phyloP scores from a whole-genome alignment of 2,888 invertebrate genomes.

The Phalera bucephala region DNA sequence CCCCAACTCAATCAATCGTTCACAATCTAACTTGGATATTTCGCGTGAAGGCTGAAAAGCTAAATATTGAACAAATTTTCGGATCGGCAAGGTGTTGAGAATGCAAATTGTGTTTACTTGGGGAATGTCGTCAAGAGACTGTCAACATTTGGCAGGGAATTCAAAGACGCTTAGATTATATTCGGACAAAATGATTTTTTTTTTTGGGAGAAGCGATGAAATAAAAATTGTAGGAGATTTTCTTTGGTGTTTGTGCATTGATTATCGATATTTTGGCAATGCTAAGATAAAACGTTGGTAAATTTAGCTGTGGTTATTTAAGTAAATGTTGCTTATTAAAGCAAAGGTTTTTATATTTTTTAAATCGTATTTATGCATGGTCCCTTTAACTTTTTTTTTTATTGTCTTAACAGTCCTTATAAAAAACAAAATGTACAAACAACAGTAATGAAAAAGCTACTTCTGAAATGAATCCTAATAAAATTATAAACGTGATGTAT shows the following conservation, averaged over 20 bases:
- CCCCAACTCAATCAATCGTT: neutral
- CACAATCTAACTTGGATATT: slow-evolving; percentile 4
- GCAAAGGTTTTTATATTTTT: too few relatives aligned
- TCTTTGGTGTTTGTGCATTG: neutral
- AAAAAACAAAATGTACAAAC: too few relatives aligned
- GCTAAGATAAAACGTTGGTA: too few relatives aligned
- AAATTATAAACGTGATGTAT: too few relatives aligned
- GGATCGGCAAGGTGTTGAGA: slow-evolving; percentile 41
- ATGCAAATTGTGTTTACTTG: slow-evolving; percentile 54
- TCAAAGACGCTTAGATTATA: slow-evolving; percentile 21
- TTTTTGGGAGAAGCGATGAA: slow-evolving; percentile 2
- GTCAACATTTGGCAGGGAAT: slow-evolving; percentile 39
- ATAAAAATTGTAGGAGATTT: slow-evolving; percentile 5
- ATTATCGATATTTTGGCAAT: neutral
- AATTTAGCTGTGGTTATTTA: too few relatives aligned
- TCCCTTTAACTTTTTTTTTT: too few relatives aligned
- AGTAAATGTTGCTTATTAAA: too few relatives aligned
- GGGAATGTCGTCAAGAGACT: slow-evolving; percentile 39
- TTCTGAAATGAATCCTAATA: too few relatives aligned
- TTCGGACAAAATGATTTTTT: slow-evolving; percentile 16
- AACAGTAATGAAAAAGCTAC: too few relatives aligned
- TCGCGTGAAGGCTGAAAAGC: slow-evolving; percentile 15
- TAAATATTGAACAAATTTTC: slow-evolving; percentile 41
- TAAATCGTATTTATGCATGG: too few relatives aligned
- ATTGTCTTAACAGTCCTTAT: too few relatives aligned